These are phyloP conservation scores for Fopius arisanus DNA, from an alignment of 1,140 invertebrate species.

Conservation along the genomic window DNA sequence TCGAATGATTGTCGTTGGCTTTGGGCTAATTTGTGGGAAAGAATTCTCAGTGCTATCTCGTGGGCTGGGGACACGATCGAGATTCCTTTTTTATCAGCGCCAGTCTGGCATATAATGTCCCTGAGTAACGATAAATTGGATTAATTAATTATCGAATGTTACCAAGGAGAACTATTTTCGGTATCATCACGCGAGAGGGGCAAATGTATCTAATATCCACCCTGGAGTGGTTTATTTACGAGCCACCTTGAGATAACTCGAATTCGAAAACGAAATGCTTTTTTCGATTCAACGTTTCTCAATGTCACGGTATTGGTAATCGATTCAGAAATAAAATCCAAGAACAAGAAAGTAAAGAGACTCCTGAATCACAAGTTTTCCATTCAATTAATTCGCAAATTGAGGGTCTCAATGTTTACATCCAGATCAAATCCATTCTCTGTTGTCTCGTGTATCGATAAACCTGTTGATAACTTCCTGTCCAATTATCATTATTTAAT, in stretches of 20 bases:
- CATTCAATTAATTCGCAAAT: too few relatives aligned
- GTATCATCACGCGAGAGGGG: slow-evolving; percentile 2
- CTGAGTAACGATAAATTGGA: slow-evolving; percentile 54
- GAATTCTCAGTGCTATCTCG: too few relatives aligned
- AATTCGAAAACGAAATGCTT: background rate
- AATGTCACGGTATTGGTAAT: background rate
- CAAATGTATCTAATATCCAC: background rate
- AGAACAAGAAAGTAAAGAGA: background rate
- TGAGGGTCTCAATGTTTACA: too few relatives aligned
- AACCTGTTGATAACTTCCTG: too few relatives aligned
- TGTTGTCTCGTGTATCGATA: background rate
- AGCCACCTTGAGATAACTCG: background rate
- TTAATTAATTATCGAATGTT: slow-evolving; percentile 61
- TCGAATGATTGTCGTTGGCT: background rate
- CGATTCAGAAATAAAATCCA: background rate
- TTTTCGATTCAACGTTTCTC: background rate
- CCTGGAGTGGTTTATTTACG: slow-evolving; percentile 7
- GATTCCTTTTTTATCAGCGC: background rate
- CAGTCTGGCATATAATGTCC: slow-evolving; percentile 1
- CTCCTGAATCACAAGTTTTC: background rate
- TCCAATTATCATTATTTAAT: too few relatives aligned
- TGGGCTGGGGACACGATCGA: background rate
- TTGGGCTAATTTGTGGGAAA: too few relatives aligned
- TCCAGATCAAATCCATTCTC: background rate
- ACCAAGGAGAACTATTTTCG: slow-evolving; percentile 47